Base-by-base conservation (phyloP, 2,113 vertebrate genomes). In the Odontophorus gujanensis region DNA sequence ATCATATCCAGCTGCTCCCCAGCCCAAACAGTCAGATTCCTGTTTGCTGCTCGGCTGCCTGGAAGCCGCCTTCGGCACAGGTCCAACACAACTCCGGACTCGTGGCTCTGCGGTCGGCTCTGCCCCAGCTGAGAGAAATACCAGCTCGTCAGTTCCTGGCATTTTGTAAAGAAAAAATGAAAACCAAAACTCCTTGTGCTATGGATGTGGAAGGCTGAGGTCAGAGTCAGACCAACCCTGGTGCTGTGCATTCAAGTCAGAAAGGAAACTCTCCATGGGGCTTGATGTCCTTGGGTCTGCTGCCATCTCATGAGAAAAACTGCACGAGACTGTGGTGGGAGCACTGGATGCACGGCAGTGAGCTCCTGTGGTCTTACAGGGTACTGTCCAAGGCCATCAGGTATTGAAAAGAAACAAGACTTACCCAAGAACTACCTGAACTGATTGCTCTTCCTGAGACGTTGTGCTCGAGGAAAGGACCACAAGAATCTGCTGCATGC, bases 1-100 rank as follows among this genome's bases (percentile, higher is more conserved):
- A 93, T 91, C 45, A 45, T 21, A 85, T 63, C 82, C 93, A 89
- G 81, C 67, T 95, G 95, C 24, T 89, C 6, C 36, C 67, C 34
- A 90, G 63, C 34, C 59, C 59, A 82, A 80, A 80, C 34, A 94
- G 43, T 48, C 48, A 62, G n/a, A 94, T 87, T 93, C 48, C 63
- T 40, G 45, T 77, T 87, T 42, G 59, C 50, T 11, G 1, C 59
- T 83, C 0, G 0, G 24, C 68, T 91, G 82, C 73, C 87, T 94
- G 90, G 92, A 91, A 93, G 32, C 45, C 67, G 65, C 24, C 50
- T 80, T 69, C 3, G 26, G 85, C 75, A 30, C 9, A 7, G 17
- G 19, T 45, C 72, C 92, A 85, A 32, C 38, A 45, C 0, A 0
- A 25, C 84, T 89, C 66, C 78, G 89, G 45, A 62, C 0, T 0